Percentiles rank a stretch among this genome's conserved stretches.
phyloP scores from a whole-genome alignment of 2,888 invertebrate genomes.

The Myopa tessellatipennis region DNA sequence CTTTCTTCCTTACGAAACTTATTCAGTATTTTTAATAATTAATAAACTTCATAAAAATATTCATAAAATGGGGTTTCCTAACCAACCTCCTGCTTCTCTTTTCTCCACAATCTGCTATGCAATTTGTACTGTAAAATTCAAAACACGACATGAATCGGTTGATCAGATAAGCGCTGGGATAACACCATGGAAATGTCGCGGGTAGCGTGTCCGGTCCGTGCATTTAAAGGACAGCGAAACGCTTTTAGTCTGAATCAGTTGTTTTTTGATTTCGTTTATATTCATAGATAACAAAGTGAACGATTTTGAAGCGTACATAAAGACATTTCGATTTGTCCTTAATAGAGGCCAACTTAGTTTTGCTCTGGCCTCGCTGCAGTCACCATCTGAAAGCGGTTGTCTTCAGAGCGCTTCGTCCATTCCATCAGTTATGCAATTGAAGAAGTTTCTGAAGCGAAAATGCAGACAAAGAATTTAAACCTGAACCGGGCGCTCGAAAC shows the following conservation, averaged over 20 bases:
- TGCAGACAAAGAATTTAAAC: constrained; percentile 52
- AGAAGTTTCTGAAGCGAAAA: constrained; percentile 54
- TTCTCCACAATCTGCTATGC: too few species aligned
- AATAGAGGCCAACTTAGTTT: too few species aligned
- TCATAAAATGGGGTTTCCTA: too few species aligned
- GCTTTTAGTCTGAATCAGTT: constrained; percentile 41
- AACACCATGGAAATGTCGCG: background rate
- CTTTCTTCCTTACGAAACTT: too few species aligned
- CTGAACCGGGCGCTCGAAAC: constrained; percentile 51
- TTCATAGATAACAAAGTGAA: too few species aligned
- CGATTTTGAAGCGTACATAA: too few species aligned
- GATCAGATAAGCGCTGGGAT: constrained; percentile 27
- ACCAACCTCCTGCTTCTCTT: too few species aligned
- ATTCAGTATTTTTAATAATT: too few species aligned
- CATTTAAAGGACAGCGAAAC: constrained; percentile 41
- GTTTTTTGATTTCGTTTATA: background rate
- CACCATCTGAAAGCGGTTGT: background rate
- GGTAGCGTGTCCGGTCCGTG: too few species aligned
- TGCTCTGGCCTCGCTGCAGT: too few species aligned
- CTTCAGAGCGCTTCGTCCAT: background rate
- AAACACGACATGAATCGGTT: background rate
- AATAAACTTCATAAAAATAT: too few species aligned
- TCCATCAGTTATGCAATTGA: background rate
- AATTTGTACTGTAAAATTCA: background rate
- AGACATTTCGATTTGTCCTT: too few species aligned